These are phyloP conservation scores for Epinephelus awoara DNA, from an alignment of 2,797 vertebrate species.

Conservation along the genomic window DNA sequence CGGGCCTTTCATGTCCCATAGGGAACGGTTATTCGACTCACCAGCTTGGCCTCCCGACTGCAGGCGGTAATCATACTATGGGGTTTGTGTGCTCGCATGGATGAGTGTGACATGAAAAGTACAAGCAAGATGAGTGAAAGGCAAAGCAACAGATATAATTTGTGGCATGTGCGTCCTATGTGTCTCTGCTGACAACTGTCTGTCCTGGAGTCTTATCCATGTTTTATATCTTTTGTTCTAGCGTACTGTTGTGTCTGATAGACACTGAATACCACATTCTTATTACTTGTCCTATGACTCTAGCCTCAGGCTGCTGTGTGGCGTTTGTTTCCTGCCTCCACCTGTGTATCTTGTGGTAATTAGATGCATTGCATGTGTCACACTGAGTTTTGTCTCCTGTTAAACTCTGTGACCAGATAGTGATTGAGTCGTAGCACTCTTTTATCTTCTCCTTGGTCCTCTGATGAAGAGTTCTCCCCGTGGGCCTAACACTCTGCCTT, in stretches of 20 bases:
- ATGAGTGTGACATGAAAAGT: constrained; percentile 11
- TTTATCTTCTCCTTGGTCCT: constrained; percentile 66
- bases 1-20: constrained; percentile 60
- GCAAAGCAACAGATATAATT: constrained; percentile 19
- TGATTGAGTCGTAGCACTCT: constrained; percentile 70
- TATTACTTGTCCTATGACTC: constrained; percentile 26
- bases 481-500: constrained; percentile 58
- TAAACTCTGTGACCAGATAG: constrained; percentile 71
- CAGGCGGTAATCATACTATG: constrained; percentile 44
- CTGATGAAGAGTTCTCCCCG: constrained; percentile 67
- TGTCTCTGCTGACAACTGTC: constrained; percentile 16
- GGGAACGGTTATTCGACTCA: constrained; percentile 57
- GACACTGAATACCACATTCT: constrained; percentile 14
- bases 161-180: constrained; percentile 2
- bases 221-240: constrained; percentile 26
- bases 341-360: constrained; percentile 57
- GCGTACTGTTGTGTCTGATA: constrained; percentile 30
- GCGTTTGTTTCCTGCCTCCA: constrained; percentile 25
- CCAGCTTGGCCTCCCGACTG: constrained; percentile 55
- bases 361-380: constrained; percentile 72
- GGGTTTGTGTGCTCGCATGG: constrained; percentile 24
- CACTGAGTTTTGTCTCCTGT: constrained; percentile 65
- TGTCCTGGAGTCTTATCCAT: constrained; percentile 12
- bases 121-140: background rate
- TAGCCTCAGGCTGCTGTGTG: constrained; percentile 31